phyloP scores from a whole-genome alignment of 2,113 vertebrate species.

The Ivindomyrus marchei region DNA sequence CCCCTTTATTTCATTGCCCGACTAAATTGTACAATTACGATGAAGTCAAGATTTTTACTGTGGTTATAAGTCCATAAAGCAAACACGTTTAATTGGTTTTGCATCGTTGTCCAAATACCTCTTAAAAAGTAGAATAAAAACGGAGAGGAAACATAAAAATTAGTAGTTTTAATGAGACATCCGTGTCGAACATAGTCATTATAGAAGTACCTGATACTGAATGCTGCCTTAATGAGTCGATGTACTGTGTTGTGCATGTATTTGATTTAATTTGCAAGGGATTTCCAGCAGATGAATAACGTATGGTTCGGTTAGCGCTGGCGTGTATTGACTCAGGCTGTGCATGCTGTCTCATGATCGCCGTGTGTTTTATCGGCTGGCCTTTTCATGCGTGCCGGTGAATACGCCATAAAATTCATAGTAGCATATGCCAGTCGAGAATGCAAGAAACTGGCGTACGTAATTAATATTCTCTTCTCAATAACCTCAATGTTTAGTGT shows the following conservation, averaged over 20 bases:
- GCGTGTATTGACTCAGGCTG: neutral
- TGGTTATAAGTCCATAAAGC: conserved; percentile 40
- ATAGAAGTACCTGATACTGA: conserved; percentile 9
- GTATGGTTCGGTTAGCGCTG: neutral
- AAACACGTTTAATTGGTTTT: conserved; percentile 13
- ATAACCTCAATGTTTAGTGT: neutral
- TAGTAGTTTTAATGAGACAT: neutral
- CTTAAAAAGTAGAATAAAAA: conserved; percentile 20
- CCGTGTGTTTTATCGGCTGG: neutral
- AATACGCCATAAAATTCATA: neutral
- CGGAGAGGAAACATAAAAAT: conserved; percentile 5
- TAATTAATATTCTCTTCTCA: neutral
- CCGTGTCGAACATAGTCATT: neutral
- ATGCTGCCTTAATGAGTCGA: neutral
- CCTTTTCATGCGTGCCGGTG: neutral
- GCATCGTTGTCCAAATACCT: conserved; percentile 26
- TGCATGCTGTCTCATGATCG: neutral
- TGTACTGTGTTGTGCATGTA: neutral
- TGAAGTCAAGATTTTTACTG: conserved; percentile 32
- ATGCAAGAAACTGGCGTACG: neutral
- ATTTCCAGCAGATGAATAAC: neutral
- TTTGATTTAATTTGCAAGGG: neutral
- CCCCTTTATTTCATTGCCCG: conserved; percentile 28
- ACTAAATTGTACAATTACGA: conserved; percentile 43
- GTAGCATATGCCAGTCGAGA: neutral